phyloP scores from a whole-genome alignment of 2,888 invertebrate species.

The Thera britannica region DNA sequence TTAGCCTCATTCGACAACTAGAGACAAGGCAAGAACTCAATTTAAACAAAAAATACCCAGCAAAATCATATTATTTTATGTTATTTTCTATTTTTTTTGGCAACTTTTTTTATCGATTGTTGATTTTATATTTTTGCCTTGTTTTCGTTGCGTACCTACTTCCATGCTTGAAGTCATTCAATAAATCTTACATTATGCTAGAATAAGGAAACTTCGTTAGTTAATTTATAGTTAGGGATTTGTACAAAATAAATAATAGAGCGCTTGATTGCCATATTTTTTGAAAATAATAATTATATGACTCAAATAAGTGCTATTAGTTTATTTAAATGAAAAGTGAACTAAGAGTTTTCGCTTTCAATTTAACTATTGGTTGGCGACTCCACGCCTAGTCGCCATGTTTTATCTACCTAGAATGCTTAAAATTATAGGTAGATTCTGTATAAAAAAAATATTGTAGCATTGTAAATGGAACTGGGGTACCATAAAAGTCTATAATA shows the following conservation, averaged over 20 bases:
- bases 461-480: background rate
- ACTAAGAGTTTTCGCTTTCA: background rate
- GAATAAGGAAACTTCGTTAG: constrained; percentile 2
- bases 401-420: background rate
- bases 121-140: background rate
- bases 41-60: background rate
- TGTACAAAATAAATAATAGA: constrained; percentile 37
- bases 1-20: background rate
- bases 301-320: background rate
- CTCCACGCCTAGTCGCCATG: no score
- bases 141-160: constrained; percentile 10
- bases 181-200: constrained; percentile 9
- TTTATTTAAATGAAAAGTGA: background rate
- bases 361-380: background rate
- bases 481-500: background rate
- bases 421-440: background rate
- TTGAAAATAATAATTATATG: constrained; percentile 26
- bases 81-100: background rate
- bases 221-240: constrained; percentile 24
- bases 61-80: background rate
- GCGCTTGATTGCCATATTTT: constrained; percentile 70
- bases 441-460: background rate
- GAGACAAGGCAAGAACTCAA: background rate
- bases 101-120: background rate
- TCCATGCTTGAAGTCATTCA: constrained; percentile 13